These are phyloP conservation scores for Dione vanillae DNA, from an alignment of 2,888 invertebrate genomes.

Conservation along the genomic window DNA sequence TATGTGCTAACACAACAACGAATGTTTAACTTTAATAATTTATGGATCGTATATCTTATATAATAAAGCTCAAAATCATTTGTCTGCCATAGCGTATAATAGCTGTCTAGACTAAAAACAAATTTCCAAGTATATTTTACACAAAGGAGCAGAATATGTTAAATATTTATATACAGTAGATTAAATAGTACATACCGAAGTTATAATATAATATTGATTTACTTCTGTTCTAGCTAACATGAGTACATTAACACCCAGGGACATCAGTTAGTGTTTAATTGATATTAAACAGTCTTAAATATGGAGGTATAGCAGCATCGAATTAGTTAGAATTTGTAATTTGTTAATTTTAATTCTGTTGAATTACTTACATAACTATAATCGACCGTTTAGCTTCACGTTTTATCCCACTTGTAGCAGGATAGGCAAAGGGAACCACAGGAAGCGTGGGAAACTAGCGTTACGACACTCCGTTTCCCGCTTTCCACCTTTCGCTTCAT, in stretches of 20 bases:
- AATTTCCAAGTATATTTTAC: conserved; percentile 22
- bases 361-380: too few relatives aligned
- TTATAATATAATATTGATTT: background rate
- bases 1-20: background rate
- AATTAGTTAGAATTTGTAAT: background rate
- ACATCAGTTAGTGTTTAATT: background rate
- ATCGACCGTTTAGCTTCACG: too few relatives aligned
- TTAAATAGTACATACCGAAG: background rate
- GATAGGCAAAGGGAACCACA: too few relatives aligned
- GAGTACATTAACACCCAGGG: too few relatives aligned
- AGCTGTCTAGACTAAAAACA: conserved; percentile 16
- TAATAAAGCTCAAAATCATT: background rate
- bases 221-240: background rate
- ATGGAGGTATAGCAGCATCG: background rate
- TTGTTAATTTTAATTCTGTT: background rate
- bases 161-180: conserved; percentile 14
- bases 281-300: background rate
- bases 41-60: background rate
- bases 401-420: too few relatives aligned
- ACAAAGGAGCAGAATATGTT: conserved; percentile 8
- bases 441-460: too few relatives aligned
- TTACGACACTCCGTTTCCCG: too few relatives aligned
- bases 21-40: background rate
- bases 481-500: too few relatives aligned
- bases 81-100: background rate